These are phyloP conservation scores for Trichonephila clavipes DNA, from an alignment of 1,140 invertebrate species.

Conservation along the genomic window DNA sequence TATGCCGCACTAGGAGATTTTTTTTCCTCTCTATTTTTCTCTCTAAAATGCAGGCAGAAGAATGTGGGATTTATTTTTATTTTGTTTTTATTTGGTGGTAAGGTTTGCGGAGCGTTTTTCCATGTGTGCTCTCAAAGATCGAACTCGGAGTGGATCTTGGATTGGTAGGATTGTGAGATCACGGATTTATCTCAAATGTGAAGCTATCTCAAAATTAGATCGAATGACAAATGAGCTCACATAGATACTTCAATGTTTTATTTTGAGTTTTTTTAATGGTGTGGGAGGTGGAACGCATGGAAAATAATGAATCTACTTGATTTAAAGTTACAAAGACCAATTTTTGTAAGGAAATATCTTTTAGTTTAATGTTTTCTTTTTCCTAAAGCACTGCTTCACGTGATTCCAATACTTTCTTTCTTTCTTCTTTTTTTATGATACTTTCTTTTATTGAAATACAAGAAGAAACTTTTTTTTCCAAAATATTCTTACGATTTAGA, in stretches of 20 bases:
- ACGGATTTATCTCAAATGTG: constrained; percentile 9
- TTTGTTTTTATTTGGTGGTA: constrained; percentile 9
- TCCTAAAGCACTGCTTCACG: too few species aligned
- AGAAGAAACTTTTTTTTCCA: too few species aligned
- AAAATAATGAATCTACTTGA: neutral
- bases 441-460: too few species aligned
- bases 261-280: neutral
- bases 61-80: constrained; percentile 45
- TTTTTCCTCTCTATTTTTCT: constrained; percentile 24
- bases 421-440: too few species aligned
- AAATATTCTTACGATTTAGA: too few species aligned
- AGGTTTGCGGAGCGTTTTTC: constrained; percentile 12
- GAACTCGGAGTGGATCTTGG: neutral
- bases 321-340: neutral
- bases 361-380: too few species aligned
- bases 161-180: constrained; percentile 8
- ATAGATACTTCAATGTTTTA: neutral
- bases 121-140: neutral
- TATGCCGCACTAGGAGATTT: constrained; percentile 32
- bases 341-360: neutral
- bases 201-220: neutral
- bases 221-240: constrained; percentile 1
- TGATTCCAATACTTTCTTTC: too few species aligned
- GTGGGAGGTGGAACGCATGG: neutral
- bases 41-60: constrained; percentile 32